These are phyloP conservation scores for Eulemur rubriventer DNA, from an alignment of 2,797 vertebrate genomes.

Conservation along the genomic window DNA sequence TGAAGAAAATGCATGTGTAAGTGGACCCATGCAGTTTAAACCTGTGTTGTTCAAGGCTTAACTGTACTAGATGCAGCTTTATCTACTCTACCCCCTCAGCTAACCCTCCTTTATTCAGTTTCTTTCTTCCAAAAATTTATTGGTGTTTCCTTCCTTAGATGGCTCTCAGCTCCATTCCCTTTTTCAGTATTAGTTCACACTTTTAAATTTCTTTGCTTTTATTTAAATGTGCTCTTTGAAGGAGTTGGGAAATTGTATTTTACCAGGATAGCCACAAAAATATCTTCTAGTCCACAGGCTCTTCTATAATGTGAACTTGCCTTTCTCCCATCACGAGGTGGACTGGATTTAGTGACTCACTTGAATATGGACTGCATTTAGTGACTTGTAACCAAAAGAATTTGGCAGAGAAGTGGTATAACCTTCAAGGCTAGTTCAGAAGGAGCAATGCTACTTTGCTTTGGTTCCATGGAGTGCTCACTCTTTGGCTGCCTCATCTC, in stretches of 20 bases:
- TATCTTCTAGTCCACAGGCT: neutral
- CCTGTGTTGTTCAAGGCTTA: neutral
- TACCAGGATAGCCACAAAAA: neutral
- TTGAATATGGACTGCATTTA: neutral
- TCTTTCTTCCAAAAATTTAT: neutral
- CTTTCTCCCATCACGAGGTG: neutral
- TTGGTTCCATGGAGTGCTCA: neutral
- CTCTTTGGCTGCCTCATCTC: neutral
- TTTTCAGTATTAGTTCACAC: neutral
- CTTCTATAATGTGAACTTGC: neutral
- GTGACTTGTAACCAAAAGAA: neutral
- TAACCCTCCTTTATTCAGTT: neutral
- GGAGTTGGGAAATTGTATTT: neutral
- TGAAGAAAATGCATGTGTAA: neutral
- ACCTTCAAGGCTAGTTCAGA: neutral
- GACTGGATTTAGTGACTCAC: neutral
- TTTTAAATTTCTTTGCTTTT: neutral
- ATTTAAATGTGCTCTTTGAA: neutral
- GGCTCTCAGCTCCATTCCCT: neutral
- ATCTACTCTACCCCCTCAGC: neutral
- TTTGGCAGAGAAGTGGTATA: neutral
- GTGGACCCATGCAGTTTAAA: neutral
- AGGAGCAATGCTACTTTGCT: neutral
- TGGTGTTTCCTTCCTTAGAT: neutral
- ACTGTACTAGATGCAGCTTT: neutral